Base-by-base conservation (phyloP, 2,113 vertebrate species). In the Chiloscyllium plagiosum region DNA sequence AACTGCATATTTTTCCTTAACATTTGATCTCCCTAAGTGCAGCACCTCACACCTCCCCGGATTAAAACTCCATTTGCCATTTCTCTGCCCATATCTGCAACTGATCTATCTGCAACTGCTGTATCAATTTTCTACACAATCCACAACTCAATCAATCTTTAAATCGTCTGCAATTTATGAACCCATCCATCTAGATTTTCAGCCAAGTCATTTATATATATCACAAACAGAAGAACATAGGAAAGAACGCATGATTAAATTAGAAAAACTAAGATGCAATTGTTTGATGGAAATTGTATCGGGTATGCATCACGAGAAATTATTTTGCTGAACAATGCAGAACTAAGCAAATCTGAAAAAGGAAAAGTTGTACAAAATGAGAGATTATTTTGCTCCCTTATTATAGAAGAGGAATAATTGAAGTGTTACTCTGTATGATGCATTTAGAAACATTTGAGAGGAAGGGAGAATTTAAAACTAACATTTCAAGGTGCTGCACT, bases 261-360 rank as follows among this genome's bases (percentile, higher is more conserved):
- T 56, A 47, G 3, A 56, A 56, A 56, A 89, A 70, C 22, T 50
- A 69, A 94, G 22, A 24, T 26, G 20, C 20, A 70, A 47, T 94
- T n/a, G 12, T 26, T 94, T 94, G 33, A 0, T 50, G 37, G 15
- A 94, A 94, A 68, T 94, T 61, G 52, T 61, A 65, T 8, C 86
- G 15, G 86, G 86, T 29, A 89, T 33, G 26, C 26, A 89, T 65
- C 33, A 90, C n/a, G 56, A n/a, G 61, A 56, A 56, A 90, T 90
- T 65, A 90, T 90, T 90, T 90, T 90, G 52, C 29, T 65, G 56
- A 90, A 65, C 13, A 65, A 65, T n/a, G n/a, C 47, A 90, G 13
- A 90, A 61, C 12, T 17, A 90, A 90, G n/a, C 87, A 61, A 52
- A 65, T 90, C 52, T n/a, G 87, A 90, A 90, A 90, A 90, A n/a